Evolutionary conservation across 2,113 vertebrate species (phyloP).

Genomic region (Chitala chitala): DNA sequence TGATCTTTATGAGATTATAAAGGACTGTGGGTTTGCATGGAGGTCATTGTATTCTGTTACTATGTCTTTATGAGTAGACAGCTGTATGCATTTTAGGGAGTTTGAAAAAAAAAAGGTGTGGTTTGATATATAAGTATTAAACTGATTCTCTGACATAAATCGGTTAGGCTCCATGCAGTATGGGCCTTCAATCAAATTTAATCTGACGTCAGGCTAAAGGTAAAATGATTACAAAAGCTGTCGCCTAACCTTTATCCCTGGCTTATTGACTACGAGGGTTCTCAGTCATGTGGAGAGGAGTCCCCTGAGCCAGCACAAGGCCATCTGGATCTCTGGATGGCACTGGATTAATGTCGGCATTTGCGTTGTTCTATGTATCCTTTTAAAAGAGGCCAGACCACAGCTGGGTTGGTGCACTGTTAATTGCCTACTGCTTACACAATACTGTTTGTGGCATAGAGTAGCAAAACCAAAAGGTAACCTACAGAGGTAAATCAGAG

Average conservation of each 20-base stretch:
- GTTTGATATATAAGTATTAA: slow-evolving; percentile 6
- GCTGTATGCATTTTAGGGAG: not conserved
- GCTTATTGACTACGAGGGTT: slow-evolving; percentile 17
- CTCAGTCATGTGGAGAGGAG: slow-evolving; percentile 18
- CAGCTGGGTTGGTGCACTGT: slow-evolving; percentile 32
- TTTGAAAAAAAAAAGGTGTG: not conserved
- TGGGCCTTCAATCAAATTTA: slow-evolving; percentile 26
- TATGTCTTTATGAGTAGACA: not conserved
- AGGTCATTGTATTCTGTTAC: not conserved
- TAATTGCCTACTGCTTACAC: slow-evolving; percentile 37
- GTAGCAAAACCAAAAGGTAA: not conserved
- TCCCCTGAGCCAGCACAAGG: slow-evolving; percentile 19
- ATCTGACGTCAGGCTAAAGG: slow-evolving; percentile 23
- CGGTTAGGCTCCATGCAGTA: slow-evolving; percentile 20
- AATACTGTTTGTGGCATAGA: slow-evolving; percentile 26
- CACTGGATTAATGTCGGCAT: slow-evolving; percentile 30
- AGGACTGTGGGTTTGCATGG: not conserved
- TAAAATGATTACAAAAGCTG: slow-evolving; percentile 13
- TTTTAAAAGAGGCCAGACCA: slow-evolving; percentile 27
- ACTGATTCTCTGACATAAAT: slow-evolving; percentile 17
- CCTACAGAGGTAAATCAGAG: slow-evolving; percentile 35
- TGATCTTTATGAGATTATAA: too few relatives aligned
- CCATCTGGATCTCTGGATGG: slow-evolving; percentile 12
- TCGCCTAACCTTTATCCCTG: slow-evolving; percentile 27
- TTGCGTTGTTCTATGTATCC: slow-evolving; percentile 33